phyloP scores from a whole-genome alignment of 2,888 invertebrate species.

The Molanna angustata region DNA sequence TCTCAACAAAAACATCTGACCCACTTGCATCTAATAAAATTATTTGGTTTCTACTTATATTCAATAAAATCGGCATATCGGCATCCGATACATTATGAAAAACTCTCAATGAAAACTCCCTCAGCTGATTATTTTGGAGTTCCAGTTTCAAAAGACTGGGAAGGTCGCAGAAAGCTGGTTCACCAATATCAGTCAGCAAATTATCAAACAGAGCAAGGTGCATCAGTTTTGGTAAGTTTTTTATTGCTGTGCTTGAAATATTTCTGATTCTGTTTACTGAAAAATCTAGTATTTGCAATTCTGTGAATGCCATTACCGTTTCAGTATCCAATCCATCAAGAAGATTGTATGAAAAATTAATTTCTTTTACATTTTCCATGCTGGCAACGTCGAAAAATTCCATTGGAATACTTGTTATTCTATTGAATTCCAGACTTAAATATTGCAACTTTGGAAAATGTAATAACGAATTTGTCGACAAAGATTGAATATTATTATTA shows the following conservation, averaged over 20 bases:
- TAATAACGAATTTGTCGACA: constrained; percentile 69
- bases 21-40: constrained; percentile 47
- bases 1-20: constrained; percentile 59
- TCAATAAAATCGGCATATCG: constrained; percentile 67
- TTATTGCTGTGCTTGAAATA: constrained; percentile 70
- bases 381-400: constrained; percentile 66
- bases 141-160: constrained; percentile 75
- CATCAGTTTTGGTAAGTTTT: constrained; percentile 72
- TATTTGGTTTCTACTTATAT: constrained; percentile 71
- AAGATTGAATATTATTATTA: constrained; percentile 78
- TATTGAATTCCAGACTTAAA: constrained; percentile 83
- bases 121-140: constrained; percentile 74
- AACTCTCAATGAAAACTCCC: constrained; percentile 63
- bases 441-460: constrained; percentile 70
- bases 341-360: constrained; percentile 80
- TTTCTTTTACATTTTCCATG: constrained; percentile 71
- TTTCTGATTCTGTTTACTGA: constrained; percentile 73
- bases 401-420: constrained; percentile 66
- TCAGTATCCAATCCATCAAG: constrained; percentile 63
- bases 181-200: constrained; percentile 68
- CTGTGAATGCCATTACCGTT: constrained; percentile 70
- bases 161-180: constrained; percentile 71
- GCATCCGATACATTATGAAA: constrained; percentile 67
- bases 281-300: constrained; percentile 74
- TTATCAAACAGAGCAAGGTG: constrained; percentile 84